These are phyloP conservation scores for Marisa cornuarietis DNA, from an alignment of 1,140 invertebrate genomes.

Conservation along the genomic window DNA sequence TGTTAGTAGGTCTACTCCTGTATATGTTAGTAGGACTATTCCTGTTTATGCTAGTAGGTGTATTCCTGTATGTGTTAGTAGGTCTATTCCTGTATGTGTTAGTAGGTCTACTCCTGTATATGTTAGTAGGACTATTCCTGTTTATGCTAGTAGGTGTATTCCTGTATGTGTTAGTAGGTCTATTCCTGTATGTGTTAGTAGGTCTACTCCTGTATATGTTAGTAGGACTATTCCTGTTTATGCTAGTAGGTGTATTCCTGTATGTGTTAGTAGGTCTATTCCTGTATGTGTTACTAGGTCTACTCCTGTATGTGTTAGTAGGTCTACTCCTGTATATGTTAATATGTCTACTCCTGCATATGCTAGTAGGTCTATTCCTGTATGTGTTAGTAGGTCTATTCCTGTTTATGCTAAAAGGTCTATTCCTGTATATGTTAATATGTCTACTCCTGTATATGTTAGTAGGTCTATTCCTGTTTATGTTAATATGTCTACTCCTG, in stretches of 20 bases:
- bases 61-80: background rate
- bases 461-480: background rate
- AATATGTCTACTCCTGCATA: background rate
- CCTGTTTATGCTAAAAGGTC: background rate
- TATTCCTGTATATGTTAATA: background rate
- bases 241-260: background rate
- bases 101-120: background rate
- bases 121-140: background rate
- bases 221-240: background rate
- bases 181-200: too few species aligned
- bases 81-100: background rate
- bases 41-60: background rate
- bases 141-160: background rate
- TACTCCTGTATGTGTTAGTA: background rate
- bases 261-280: background rate
- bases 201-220: background rate
- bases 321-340: background rate
- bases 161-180: too few species aligned
- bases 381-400: background rate
- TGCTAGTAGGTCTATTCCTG: too few species aligned
- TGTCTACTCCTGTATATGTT: background rate
- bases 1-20: too few species aligned
- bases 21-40: background rate
- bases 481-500: too few species aligned
- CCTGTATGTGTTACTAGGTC: too few species aligned